phyloP scores from a whole-genome alignment of 2,797 vertebrate species.

The Kryptolebias ocellatus region DNA sequence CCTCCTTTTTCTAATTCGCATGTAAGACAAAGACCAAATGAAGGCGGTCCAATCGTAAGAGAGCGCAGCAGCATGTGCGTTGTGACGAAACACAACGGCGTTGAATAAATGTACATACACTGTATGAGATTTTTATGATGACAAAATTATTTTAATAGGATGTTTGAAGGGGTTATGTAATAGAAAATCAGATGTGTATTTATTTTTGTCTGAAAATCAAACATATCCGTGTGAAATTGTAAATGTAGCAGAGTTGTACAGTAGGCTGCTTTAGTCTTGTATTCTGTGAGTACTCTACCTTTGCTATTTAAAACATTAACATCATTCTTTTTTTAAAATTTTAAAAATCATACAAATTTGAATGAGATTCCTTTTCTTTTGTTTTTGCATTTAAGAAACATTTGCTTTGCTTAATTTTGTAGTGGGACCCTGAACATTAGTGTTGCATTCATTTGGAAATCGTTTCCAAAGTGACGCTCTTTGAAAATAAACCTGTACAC shows the following conservation, averaged over 20 bases:
- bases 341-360: constrained; percentile 38
- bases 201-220: constrained; percentile 80
- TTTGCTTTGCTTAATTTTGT: constrained; percentile 45
- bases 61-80: constrained; percentile 71
- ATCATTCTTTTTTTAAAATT: constrained; percentile 26
- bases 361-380: constrained; percentile 21
- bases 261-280: constrained; percentile 65
- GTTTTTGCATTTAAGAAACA: constrained; percentile 7
- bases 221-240: constrained; percentile 69
- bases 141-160: constrained; percentile 94
- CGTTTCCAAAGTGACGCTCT: constrained; percentile 65
- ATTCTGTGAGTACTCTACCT: constrained; percentile 75
- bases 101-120: constrained; percentile 91
- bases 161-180: constrained; percentile 69
- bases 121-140: constrained; percentile 96
- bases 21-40: constrained; percentile 83
- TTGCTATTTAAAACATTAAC: constrained; percentile 63
- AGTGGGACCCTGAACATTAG: constrained; percentile 54
- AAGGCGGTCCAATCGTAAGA: constrained; percentile 69
- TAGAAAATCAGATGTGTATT: constrained; percentile 80
- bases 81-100: constrained; percentile 81
- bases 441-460: constrained; percentile 53
- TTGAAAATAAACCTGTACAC: constrained; percentile 73
- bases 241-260: constrained; percentile 78
- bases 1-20: constrained; percentile 37